A percentile compares a stretch with the other conserved stretches of the same genome.
phyloP scores from a whole-genome alignment of 2,888 invertebrate species.

The Tipula lateralis region DNA sequence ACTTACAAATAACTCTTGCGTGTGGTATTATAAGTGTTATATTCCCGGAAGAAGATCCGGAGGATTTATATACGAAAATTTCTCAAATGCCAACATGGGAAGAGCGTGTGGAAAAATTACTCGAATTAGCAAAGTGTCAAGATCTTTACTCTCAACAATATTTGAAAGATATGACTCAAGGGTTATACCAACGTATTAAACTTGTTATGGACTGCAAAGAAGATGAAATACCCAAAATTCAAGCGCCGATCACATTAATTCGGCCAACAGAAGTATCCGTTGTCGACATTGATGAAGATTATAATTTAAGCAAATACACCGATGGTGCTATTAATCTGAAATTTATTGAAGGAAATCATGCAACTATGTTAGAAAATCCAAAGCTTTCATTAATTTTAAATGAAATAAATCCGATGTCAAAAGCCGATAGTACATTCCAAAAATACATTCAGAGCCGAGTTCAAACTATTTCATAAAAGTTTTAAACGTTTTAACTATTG shows the following conservation, averaged over 20 bases:
- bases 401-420: conserved; percentile 37
- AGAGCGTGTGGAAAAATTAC: conserved; percentile 54
- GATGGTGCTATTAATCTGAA: conserved; percentile 56
- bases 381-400: no score
- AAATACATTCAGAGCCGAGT: background rate
- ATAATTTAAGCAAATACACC: conserved; percentile 58
- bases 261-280: conserved; percentile 58
- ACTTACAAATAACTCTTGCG: conserved; percentile 43
- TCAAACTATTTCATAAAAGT: background rate
- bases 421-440: background rate
- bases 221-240: conserved; percentile 50
- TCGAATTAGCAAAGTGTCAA: conserved; percentile 49
- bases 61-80: conserved; percentile 47
- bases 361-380: no score
- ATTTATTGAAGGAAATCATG: no score
- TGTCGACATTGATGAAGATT: conserved; percentile 50
- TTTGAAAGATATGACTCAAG: conserved; percentile 45
- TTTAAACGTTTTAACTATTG: no score
- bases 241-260: conserved; percentile 57
- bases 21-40: conserved; percentile 41
- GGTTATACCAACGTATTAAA: conserved; percentile 55
- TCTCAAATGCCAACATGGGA: conserved; percentile 54
- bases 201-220: conserved; percentile 52
- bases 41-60: conserved; percentile 44
- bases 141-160: conserved; percentile 47